Evolutionary conservation across 2,888 invertebrate species (phyloP), one percentile per base, ranked within the genome.

Genomic region (Ephialtes manifestator): DNA sequence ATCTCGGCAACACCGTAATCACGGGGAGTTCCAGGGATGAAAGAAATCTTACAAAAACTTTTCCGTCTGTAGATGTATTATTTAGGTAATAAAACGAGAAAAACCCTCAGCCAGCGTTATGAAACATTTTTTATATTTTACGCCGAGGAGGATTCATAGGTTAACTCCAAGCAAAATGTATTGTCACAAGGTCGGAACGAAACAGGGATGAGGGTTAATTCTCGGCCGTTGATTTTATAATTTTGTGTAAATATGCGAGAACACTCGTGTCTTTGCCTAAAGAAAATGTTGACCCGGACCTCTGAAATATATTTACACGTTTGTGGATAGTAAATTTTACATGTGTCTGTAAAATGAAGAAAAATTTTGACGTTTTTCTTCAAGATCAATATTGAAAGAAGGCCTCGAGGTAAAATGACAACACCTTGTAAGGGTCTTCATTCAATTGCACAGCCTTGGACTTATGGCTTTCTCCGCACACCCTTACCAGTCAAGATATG

Each of bases 171-270:
- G 65, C 58, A 63, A 53, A 71, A 83, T 83, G 53, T 58, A 58
- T 72, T 39, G 46, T 79, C 71, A n/a, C 60, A 60, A 74, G 28
- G 60, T 43, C 43, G 31, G n/a, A 28, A 58, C 28, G 63, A 65
- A 10, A 31, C 24, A 46, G 68, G 35, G 24, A 7, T 28, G 10
- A 35, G 15, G 48, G 65, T 65, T 84, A 72, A 81, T 84, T 68
- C 55, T 48, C 67, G 58, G 35, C 35, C n/a, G 51, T 58, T 72
- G 31, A 60, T 20, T 71, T 68, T 18, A 53, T 77, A 81, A 84
- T 81, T 84, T 67, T 60, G 72, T 81, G 76, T 39, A 81, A 84
- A 81, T 84, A 81, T 84, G 46, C 72, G 58, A 39, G 65, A 55
- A 77, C 72, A 60, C 43, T 35, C 58, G 55, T 68, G 53, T 24